Percentiles rank a stretch among this genome's conserved stretches.
Conservation (phyloP, 2,888 invertebrate genomes). For the Lypha dubia region DNA sequence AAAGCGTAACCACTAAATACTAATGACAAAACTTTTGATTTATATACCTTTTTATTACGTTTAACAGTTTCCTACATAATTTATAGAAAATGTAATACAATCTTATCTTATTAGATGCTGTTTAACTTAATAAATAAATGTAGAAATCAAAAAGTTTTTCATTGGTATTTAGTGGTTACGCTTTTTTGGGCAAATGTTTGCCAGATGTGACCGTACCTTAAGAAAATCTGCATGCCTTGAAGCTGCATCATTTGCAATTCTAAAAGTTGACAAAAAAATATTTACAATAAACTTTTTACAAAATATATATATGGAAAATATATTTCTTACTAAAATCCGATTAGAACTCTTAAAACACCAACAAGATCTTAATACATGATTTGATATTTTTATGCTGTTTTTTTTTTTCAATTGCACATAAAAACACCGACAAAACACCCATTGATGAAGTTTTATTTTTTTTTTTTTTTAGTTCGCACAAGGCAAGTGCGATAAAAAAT, state of each 20-base stretch:
- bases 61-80: too few relatives aligned
- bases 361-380: conserved; percentile 29
- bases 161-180: too few relatives aligned
- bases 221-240: background rate
- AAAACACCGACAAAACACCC: conserved; percentile 65
- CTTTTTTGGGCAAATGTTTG: too few relatives aligned
- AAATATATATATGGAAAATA: conserved; percentile 11
- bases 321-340: background rate
- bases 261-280: background rate
- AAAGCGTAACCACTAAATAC: too few relatives aligned
- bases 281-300: background rate
- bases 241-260: background rate
- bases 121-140: too few relatives aligned
- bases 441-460: conserved; percentile 46
- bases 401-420: conserved; percentile 5
- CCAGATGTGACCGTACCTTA: too few relatives aligned
- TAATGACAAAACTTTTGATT: too few relatives aligned
- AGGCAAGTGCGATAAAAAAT: conserved; percentile 10
- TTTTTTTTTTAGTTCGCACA: background rate
- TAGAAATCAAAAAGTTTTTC: too few relatives aligned
- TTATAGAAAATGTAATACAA: too few relatives aligned
- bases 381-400: background rate
- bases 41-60: too few relatives aligned
- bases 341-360: conserved; percentile 23
- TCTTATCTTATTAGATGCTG: too few relatives aligned